Evolutionary conservation across 2,797 vertebrate genomes (phyloP).

Genomic region (Mus minutoides): DNA sequence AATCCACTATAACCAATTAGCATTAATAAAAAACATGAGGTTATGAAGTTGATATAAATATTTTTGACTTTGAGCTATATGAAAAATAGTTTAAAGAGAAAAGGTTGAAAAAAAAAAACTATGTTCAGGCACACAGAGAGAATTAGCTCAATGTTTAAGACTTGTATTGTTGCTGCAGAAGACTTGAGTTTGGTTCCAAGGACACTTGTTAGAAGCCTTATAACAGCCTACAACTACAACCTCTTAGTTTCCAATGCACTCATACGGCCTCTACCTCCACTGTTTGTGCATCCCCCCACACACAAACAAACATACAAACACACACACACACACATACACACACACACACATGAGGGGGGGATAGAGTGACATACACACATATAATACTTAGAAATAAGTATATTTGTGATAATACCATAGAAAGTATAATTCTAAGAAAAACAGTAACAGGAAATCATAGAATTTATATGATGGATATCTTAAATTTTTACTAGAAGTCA

Average conservation of each 20-base stretch:
- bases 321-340: fast-evolving
- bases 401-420: neutral
- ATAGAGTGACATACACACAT: neutral
- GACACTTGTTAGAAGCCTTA: neutral
- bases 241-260: too few relatives aligned
- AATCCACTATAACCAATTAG: neutral
- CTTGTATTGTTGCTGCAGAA: neutral
- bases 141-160: neutral
- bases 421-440: slow-evolving; percentile 22
- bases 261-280: neutral
- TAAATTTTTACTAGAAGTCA: neutral
- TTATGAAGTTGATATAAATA: neutral
- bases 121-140: neutral
- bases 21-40: neutral
- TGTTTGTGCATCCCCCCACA: fast-evolving
- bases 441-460: neutral
- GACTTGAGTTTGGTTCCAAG: neutral
- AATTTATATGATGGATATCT: slow-evolving; percentile 34
- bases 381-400: neutral
- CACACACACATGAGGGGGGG: neutral
- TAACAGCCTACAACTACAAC: neutral
- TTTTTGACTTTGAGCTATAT: neutral
- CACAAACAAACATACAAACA: too few relatives aligned
- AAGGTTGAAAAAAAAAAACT: neutral
- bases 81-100: slow-evolving; percentile 13